These are phyloP conservation scores for Drosophila triauraria DNA, from an alignment of 1,140 invertebrate genomes.

Conservation along the genomic window DNA sequence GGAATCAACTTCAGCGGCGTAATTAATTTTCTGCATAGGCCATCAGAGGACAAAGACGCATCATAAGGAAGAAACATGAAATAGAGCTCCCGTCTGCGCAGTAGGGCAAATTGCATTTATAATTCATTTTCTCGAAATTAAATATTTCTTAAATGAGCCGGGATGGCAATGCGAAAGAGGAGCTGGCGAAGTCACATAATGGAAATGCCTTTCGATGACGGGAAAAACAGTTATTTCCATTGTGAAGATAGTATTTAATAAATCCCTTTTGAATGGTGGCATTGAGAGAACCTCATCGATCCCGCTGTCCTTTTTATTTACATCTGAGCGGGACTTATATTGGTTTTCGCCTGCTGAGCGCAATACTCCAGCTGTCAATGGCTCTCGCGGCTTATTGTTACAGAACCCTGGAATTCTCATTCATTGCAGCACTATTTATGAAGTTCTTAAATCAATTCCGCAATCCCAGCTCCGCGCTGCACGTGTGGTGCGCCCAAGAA, in stretches of 20 bases:
- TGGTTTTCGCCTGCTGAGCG: slow-evolving; percentile 6
- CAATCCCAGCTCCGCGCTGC: slow-evolving; percentile 5
- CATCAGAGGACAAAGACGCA: slow-evolving; percentile 43
- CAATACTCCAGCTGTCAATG: slow-evolving; percentile 25
- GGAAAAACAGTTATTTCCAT: slow-evolving; percentile 24
- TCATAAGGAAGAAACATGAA: slow-evolving; percentile 44
- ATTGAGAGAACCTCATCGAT: slow-evolving; percentile 1
- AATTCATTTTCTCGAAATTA: slow-evolving; percentile 47
- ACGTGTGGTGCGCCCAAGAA: slow-evolving; percentile 28
- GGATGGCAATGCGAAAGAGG: neutral
- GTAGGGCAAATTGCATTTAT: slow-evolving; percentile 50
- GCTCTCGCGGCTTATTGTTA: neutral
- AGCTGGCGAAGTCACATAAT: neutral
- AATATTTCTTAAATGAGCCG: slow-evolving; percentile 41
- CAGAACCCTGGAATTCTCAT: slow-evolving; percentile 1
- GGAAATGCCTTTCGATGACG: slow-evolving; percentile 1
- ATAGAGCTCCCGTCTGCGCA: slow-evolving; percentile 24
- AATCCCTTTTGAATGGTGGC: slow-evolving; percentile 25
- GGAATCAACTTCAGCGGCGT: slow-evolving; percentile 43
- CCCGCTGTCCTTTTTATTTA: neutral
- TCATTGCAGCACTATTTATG: slow-evolving; percentile 23
- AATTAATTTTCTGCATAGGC: slow-evolving; percentile 58
- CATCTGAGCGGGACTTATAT: slow-evolving; percentile 24
- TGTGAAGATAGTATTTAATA: slow-evolving; percentile 40
- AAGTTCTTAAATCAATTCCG: slow-evolving; percentile 37